These are phyloP conservation scores for Minunthozetes semirufus DNA, from an alignment of 2,888 invertebrate species.

Conservation along the genomic window DNA sequence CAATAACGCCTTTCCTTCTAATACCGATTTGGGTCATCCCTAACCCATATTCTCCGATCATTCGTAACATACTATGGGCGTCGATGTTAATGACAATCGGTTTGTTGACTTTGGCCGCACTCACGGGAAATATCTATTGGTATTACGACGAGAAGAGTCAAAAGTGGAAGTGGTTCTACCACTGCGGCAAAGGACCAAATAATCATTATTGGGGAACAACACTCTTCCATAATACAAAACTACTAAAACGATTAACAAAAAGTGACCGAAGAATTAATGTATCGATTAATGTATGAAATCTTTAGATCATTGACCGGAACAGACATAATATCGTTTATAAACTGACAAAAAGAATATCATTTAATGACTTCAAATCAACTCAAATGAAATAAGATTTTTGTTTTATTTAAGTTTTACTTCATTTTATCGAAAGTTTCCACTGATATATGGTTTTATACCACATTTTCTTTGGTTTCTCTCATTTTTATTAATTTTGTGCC, in stretches of 20 bases:
- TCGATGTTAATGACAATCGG: conserved; percentile 30
- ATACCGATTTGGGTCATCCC: conserved; percentile 40
- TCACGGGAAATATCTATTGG: conserved; percentile 41
- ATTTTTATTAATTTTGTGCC: neutral
- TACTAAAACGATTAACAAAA: neutral
- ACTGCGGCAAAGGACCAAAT: conserved; percentile 39
- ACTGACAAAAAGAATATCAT: neutral
- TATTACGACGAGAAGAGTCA: conserved; percentile 37
- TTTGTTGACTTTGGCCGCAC: conserved; percentile 35
- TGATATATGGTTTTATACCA: neutral
- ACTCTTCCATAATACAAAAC: neutral
- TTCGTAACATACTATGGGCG: conserved; percentile 34
- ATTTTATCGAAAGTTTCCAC: neutral
- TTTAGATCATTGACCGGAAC: neutral
- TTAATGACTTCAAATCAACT: neutral
- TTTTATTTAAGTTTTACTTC: neutral
- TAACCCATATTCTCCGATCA: conserved; percentile 36
- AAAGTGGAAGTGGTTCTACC: conserved; percentile 34
- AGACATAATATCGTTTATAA: too few species aligned
- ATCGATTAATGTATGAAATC: neutral
- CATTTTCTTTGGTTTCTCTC: too few species aligned
- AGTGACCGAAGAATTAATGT: neutral
- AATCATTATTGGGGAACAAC: conserved; percentile 39
- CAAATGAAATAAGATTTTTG: neutral
- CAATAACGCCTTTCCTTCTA: conserved; percentile 39